A percentile compares a stretch with the other conserved stretches of the same genome.
Evolutionary conservation across 2,797 vertebrate species (phyloP).

Genomic region (Heliangelus exortis): DNA sequence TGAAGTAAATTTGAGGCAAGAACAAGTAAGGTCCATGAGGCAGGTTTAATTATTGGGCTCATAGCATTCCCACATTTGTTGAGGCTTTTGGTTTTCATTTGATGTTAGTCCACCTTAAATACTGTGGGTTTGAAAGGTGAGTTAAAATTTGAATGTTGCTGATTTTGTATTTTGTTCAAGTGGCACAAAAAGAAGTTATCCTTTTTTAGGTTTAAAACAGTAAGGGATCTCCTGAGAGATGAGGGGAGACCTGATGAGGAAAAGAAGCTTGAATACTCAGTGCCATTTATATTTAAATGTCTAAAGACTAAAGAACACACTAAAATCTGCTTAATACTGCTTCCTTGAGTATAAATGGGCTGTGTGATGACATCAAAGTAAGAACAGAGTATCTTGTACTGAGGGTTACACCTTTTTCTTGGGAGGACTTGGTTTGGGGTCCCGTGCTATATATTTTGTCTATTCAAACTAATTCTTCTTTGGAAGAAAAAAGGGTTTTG

Average conservation of each 20-base stretch:
- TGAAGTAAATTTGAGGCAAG: neutral
- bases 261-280: neutral
- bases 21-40: neutral
- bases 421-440: neutral
- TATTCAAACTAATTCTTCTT: neutral
- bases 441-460: neutral
- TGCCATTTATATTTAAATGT: neutral
- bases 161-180: neutral
- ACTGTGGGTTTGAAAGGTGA: neutral
- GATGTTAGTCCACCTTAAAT: neutral
- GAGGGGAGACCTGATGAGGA: neutral
- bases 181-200: neutral
- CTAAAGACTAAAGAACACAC: neutral
- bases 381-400: neutral
- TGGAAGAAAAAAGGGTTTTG: neutral
- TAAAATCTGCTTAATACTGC: neutral
- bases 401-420: neutral
- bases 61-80: neutral
- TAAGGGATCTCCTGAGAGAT: neutral
- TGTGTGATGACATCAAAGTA: neutral
- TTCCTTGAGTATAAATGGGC: neutral
- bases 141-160: neutral
- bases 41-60: neutral
- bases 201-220: neutral
- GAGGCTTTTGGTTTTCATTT: neutral